phyloP scores from a whole-genome alignment of 2,797 vertebrate species.

The Petrocephalus sullivani region DNA sequence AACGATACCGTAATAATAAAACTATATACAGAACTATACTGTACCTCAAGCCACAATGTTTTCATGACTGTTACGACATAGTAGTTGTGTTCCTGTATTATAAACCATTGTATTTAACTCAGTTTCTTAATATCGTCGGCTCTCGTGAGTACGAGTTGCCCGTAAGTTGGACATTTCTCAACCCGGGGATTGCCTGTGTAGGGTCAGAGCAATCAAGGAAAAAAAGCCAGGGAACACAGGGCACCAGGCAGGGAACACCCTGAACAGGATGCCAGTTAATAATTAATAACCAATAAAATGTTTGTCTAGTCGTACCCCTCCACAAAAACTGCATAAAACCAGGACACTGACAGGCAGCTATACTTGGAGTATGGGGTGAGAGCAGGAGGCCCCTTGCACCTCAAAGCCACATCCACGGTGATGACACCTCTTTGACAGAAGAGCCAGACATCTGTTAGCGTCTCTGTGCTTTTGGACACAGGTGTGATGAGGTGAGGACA shows the following conservation, averaged over 20 bases:
- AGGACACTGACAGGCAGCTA: neutral
- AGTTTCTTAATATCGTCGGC: neutral
- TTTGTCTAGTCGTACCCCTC: neutral
- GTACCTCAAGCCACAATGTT: neutral
- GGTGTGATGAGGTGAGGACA: neutral
- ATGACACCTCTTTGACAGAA: neutral
- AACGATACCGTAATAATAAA: neutral
- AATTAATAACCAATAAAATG: neutral
- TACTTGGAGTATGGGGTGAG: neutral
- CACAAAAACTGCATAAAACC: neutral
- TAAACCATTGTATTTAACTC: neutral
- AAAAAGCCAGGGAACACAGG: neutral
- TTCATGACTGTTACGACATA: neutral
- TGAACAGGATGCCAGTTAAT: neutral
- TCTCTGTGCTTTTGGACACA: neutral
- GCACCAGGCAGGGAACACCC: neutral
- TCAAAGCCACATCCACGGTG: neutral
- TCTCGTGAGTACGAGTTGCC: neutral
- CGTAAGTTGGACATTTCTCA: neutral
- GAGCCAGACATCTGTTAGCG: neutral
- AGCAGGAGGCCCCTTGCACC: neutral
- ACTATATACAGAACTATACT: neutral
- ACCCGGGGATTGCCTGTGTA: neutral
- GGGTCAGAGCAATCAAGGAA: neutral
- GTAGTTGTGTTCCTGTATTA: neutral